phyloP scores from a whole-genome alignment of 2,797 vertebrate species.

The Characodon lateralis region DNA sequence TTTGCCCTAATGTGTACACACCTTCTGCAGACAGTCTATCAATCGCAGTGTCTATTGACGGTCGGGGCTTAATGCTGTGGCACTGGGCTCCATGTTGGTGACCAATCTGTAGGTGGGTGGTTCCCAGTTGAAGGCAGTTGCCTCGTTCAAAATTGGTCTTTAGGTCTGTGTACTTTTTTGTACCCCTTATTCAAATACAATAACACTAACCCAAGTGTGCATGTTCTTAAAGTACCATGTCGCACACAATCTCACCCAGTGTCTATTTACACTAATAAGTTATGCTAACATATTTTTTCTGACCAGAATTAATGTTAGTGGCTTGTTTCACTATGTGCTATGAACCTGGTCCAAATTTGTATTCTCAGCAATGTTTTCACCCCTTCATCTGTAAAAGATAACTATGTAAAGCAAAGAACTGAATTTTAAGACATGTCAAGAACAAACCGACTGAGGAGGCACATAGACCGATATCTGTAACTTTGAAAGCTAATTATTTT shows the following conservation, averaged over 20 bases:
- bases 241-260: background rate
- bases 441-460: background rate
- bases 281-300: too few relatives aligned
- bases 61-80: constrained; percentile 46
- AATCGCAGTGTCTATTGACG: constrained; percentile 65
- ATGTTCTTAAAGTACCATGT: constrained; percentile 11
- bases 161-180: constrained; percentile 33
- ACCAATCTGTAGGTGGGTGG: constrained; percentile 61
- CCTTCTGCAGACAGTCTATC: constrained; percentile 64
- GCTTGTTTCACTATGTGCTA: background rate
- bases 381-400: background rate
- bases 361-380: background rate
- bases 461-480: background rate
- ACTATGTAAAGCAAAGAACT: too few relatives aligned
- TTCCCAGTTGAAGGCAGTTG: constrained; percentile 61
- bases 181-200: constrained; percentile 13
- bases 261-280: background rate
- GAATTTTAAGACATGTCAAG: background rate
- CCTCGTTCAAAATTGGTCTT: constrained; percentile 58
- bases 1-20: constrained; percentile 43
- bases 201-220: constrained; percentile 5
- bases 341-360: background rate
- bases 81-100: constrained; percentile 48
- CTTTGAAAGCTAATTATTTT: background rate
- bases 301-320: background rate